These are phyloP conservation scores for Caloenas nicobarica DNA, from an alignment of 2,113 vertebrate species.

Conservation along the genomic window DNA sequence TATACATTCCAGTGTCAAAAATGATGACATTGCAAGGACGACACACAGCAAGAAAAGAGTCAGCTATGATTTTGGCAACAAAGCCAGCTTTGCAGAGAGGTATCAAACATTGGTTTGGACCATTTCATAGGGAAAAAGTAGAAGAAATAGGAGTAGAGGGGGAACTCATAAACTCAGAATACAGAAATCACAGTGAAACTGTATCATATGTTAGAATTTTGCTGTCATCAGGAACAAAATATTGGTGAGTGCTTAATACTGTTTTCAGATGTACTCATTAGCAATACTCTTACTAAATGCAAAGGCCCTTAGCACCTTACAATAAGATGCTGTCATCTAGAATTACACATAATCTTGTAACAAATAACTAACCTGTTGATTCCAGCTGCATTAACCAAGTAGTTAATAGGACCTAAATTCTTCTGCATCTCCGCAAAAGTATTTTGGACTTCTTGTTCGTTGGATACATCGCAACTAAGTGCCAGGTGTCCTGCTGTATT, in stretches of 20 bases:
- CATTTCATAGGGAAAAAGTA: not conserved
- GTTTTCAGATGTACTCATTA: not conserved
- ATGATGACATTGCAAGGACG: not conserved
- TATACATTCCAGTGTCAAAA: not conserved
- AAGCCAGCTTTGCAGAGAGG: not conserved
- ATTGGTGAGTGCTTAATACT: not conserved
- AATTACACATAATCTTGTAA: not conserved
- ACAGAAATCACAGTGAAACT: not conserved
- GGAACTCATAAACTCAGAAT: not conserved
- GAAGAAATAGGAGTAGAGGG: not conserved
- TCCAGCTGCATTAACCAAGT: slow-evolving; percentile 91
- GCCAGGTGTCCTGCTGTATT: slow-evolving; percentile 81
- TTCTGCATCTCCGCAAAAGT: slow-evolving; percentile 84
- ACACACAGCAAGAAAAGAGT: not conserved
- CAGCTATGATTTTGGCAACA: not conserved
- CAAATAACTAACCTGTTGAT: slow-evolving; percentile 84
- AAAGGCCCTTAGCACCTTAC: not conserved
- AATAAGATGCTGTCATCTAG: not conserved
- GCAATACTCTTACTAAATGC: not conserved
- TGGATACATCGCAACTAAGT: slow-evolving; percentile 87
- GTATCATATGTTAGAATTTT: not conserved
- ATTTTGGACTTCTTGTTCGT: slow-evolving; percentile 82
- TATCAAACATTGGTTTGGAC: not conserved
- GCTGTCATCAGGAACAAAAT: not conserved
- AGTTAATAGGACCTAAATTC: slow-evolving; percentile 81